These are phyloP conservation scores for Uloborus diversus DNA, from an alignment of 1,140 invertebrate genomes.

Conservation along the genomic window DNA sequence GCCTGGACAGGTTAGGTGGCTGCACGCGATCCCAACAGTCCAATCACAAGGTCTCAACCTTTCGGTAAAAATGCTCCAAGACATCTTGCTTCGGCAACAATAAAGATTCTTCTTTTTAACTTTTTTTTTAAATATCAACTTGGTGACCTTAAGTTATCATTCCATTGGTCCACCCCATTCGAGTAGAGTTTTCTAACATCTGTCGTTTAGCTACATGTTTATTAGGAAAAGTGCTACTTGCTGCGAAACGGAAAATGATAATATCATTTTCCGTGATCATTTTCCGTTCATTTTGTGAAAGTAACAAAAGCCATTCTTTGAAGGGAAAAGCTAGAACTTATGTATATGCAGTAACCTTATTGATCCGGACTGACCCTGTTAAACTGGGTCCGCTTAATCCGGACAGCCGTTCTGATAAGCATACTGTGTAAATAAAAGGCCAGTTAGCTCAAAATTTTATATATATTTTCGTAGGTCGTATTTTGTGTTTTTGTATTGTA, in stretches of 20 bases:
- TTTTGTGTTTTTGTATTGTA: no score
- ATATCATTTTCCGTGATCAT: background rate
- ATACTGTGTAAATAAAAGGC: no score
- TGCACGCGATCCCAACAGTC: conserved; percentile 36
- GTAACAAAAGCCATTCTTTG: background rate
- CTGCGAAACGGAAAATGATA: no score
- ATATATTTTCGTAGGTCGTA: no score
- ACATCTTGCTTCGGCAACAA: conserved; percentile 48
- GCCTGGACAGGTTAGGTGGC: conserved; percentile 29
- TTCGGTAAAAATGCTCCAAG: conserved; percentile 28
- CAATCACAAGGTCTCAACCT: conserved; percentile 30
- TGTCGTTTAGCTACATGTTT: conserved; percentile 43
- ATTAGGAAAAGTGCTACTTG: conserved; percentile 37
- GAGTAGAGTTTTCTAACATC: conserved; percentile 43
- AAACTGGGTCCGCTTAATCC: background rate
- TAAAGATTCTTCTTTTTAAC: conserved; percentile 26
- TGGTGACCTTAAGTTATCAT: conserved; percentile 41
- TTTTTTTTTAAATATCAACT: conserved; percentile 19
- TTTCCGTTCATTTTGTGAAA: background rate
- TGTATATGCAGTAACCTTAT: background rate
- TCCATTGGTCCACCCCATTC: conserved; percentile 18
- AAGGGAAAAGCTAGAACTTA: background rate
- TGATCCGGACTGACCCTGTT: background rate
- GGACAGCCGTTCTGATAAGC: background rate
- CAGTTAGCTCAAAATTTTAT: no score